phyloP scores from a whole-genome alignment of 2,797 vertebrate species.

The Acipenser transmontanus region DNA sequence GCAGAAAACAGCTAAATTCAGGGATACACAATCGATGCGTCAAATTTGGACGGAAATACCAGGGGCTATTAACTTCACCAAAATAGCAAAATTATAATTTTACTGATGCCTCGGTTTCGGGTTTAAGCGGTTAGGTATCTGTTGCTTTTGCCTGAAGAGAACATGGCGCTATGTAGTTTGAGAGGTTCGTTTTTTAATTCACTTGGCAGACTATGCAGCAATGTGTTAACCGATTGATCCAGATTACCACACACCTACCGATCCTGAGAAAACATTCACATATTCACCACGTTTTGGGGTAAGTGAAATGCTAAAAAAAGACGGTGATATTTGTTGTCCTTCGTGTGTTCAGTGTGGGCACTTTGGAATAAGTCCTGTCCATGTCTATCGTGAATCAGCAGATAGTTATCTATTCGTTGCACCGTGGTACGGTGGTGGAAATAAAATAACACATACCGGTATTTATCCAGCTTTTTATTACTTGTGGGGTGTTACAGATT shows the following conservation, averaged over 20 bases:
- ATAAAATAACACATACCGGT: background rate
- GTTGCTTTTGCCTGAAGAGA: constrained; percentile 36
- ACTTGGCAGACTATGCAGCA: constrained; percentile 56
- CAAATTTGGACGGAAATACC: background rate
- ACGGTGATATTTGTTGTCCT: background rate
- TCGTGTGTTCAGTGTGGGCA: background rate
- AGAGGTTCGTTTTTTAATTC: constrained; percentile 43
- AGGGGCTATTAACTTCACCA: background rate
- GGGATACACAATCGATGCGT: background rate
- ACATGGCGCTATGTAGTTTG: constrained; percentile 49
- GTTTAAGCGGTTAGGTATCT: constrained; percentile 11
- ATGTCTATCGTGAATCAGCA: background rate
- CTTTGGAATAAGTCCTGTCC: background rate
- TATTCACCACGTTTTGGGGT: constrained; percentile 41
- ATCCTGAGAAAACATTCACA: constrained; percentile 25
- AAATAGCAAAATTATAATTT: background rate
- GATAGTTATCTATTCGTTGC: background rate
- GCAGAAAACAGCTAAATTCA: background rate
- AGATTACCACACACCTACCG: constrained; percentile 32
- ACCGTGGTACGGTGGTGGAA: background rate
- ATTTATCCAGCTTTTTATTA: background rate
- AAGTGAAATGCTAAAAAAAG: constrained; percentile 20
- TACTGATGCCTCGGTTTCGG: background rate
- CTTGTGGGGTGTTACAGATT: background rate
- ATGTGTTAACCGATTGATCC: constrained; percentile 52